Evolutionary conservation across 2,113 vertebrate species (phyloP).

Genomic region (Rhipidura dahli): DNA sequence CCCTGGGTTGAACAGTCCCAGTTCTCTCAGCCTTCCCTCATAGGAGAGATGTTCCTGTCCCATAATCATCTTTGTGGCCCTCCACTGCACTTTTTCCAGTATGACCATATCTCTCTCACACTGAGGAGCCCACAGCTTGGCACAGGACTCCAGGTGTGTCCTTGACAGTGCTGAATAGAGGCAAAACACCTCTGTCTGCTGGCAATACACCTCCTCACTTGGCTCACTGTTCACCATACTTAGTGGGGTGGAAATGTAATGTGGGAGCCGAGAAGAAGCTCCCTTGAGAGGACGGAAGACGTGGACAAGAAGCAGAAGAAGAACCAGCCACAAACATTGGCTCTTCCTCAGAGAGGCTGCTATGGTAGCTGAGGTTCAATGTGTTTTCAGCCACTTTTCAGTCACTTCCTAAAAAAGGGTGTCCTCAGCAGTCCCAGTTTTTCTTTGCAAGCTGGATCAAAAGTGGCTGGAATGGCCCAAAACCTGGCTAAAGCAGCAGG

Average conservation of each 20-base stretch:
- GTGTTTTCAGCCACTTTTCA: background rate
- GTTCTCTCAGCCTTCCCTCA: background rate
- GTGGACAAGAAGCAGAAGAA: constrained; percentile 24
- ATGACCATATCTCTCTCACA: background rate
- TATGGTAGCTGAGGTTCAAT: background rate
- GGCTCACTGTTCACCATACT: background rate
- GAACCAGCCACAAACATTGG: background rate
- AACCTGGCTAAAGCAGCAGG: background rate
- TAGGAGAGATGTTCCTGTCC: background rate
- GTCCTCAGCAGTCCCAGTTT: background rate
- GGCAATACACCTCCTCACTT: background rate
- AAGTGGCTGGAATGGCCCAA: background rate
- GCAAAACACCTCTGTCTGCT: background rate
- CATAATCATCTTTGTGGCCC: background rate
- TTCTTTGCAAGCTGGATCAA: background rate
- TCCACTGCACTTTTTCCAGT: background rate
- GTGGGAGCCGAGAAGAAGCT: background rate
- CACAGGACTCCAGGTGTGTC: background rate
- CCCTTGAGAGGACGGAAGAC: background rate
- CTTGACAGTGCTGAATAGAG: background rate
- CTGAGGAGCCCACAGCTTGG: background rate
- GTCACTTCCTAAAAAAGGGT: background rate
- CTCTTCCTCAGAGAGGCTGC: constrained; percentile 13
- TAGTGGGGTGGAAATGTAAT: background rate
- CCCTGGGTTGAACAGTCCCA: background rate